Conservation (phyloP, 2,797 vertebrate genomes). For the Anguilla anguilla region DNA sequence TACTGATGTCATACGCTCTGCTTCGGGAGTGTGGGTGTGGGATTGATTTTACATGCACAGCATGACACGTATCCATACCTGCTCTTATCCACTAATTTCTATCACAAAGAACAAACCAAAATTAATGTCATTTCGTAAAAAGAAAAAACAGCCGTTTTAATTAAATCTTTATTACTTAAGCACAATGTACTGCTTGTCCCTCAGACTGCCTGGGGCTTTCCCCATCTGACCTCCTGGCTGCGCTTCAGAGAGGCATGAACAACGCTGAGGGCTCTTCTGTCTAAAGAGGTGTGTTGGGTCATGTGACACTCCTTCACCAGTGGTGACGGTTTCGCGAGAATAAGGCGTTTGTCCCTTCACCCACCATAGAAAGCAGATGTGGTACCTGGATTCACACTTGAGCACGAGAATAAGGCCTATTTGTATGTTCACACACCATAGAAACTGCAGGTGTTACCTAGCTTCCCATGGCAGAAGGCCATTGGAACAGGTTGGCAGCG, state of each 20-base stretch:
- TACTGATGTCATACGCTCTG: neutral
- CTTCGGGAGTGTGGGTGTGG: neutral
- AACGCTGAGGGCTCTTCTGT: neutral
- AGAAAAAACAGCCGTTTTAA: neutral
- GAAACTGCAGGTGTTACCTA: neutral
- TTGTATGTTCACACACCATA: neutral
- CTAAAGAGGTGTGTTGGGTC: neutral
- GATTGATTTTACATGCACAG: neutral
- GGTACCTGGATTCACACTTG: too few species aligned
- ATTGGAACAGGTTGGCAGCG: neutral
- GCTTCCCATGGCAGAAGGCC: neutral
- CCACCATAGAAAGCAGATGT: too few species aligned
- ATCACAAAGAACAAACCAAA: neutral
- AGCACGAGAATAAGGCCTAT: too few species aligned
- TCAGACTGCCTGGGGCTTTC: neutral
- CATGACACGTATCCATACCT: neutral
- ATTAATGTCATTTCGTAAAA: neutral
- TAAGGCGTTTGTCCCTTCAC: neutral
- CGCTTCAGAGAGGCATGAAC: neutral
- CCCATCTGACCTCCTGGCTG: neutral
- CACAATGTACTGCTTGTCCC: neutral
- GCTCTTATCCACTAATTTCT: neutral
- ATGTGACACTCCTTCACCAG: neutral
- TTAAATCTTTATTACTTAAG: neutral
- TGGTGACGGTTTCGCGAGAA: neutral